Evolutionary conservation across 2,797 vertebrate species (phyloP), one percentile per base, ranked within the genome.

Genomic region (Oreortyx pictus): DNA sequence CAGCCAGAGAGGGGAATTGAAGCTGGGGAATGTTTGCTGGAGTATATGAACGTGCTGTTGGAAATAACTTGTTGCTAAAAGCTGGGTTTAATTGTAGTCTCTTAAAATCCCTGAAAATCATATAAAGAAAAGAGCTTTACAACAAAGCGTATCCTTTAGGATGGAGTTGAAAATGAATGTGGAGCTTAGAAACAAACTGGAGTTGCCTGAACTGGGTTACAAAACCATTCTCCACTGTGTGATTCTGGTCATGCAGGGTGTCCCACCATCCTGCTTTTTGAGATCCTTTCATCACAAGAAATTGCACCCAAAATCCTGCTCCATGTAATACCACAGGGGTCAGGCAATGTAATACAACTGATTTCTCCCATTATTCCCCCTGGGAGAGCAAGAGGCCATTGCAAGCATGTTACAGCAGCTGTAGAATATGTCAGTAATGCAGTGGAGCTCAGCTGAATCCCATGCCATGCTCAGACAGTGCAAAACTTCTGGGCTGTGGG

Each of bases 1-100:
- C 71, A 86, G 62, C 41, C 68, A 77, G 59, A 71, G 92, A 67
- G 29, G 24, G 72, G 64, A 22, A 44, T 47, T 92, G 80, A 73
- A 74, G 77, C 77, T 73, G 75, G 54, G 65, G 68, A 88, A 68
- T 87, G 65, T 91, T 82, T 91, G 71, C 81, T 84, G 46, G 78
- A 79, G 68, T 50, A 43, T 47, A 75, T 14, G 80, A 94, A 95
- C 25, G 35, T 93, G 91, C 91, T 83, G 56, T 66, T 94, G 86
- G 86, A 92, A 89, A 82, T 5, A 52, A 77, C 46, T 68, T 31
- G 74, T 73, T 94, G 82, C 81, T 95, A 85, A 92, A 96, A 94
- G 94, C 86, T 92, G 93, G 72, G 49, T 90, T 95, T 94, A 93
- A 96, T 95, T 95, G 93, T 80, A 88, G 65, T 25, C 65, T 79